phyloP scores from a whole-genome alignment of 2,113 vertebrate species.

The Corythaeola cristata region DNA sequence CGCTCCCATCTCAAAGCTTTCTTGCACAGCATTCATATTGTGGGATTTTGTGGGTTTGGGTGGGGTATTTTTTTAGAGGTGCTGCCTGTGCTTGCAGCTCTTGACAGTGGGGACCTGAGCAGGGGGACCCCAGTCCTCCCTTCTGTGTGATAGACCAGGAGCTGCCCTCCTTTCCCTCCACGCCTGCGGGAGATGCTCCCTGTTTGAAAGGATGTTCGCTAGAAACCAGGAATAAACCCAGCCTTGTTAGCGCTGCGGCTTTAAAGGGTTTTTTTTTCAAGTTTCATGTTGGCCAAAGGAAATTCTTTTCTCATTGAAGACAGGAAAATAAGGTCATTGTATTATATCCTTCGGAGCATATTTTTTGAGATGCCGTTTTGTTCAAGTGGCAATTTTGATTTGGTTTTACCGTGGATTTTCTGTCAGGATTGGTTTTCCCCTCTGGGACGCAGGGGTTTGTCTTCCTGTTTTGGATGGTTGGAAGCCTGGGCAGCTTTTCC shows the following conservation, averaged over 20 bases:
- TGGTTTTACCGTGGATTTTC: constrained; percentile 24
- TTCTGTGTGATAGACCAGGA: background rate
- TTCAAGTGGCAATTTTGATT: constrained; percentile 50
- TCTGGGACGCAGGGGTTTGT: constrained; percentile 36
- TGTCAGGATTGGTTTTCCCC: constrained; percentile 51
- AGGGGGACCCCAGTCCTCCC: background rate
- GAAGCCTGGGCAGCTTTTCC: constrained; percentile 57
- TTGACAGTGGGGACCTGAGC: background rate
- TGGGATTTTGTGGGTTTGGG: background rate
- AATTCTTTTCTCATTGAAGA: constrained; percentile 53
- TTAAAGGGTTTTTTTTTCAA: background rate
- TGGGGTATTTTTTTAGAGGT: background rate
- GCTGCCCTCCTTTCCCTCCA: background rate
- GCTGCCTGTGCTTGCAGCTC: background rate
- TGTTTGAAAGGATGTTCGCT: background rate
- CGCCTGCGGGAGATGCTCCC: background rate
- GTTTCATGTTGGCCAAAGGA: constrained; percentile 24
- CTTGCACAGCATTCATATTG: background rate
- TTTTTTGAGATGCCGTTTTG: constrained; percentile 54
- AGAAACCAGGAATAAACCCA: background rate
- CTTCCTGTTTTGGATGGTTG: constrained; percentile 65
- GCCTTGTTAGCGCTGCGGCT: background rate
- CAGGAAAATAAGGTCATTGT: constrained; percentile 62
- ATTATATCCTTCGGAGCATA: constrained; percentile 22
- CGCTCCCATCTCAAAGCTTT: background rate